phyloP scores from a whole-genome alignment of 2,113 vertebrate species.

The Hucho hucho region DNA sequence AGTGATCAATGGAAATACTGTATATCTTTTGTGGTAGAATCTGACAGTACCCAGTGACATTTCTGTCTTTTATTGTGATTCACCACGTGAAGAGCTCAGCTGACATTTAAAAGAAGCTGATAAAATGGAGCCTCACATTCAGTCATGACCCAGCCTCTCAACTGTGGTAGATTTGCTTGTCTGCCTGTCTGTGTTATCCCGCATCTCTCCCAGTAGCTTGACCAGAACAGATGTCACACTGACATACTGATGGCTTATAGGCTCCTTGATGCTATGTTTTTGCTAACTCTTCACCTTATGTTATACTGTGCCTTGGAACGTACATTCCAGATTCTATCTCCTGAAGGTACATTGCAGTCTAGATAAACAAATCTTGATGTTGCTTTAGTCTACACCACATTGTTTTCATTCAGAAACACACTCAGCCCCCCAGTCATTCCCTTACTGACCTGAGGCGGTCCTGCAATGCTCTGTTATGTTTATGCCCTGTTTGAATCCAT shows the following conservation, averaged over 20 bases:
- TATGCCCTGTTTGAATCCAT: conserved; percentile 21
- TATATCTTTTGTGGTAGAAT: not conserved
- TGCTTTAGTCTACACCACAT: conserved; percentile 37
- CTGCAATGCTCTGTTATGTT: conserved; percentile 21
- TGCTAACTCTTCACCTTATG: not conserved
- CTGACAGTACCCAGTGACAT: conserved; percentile 32
- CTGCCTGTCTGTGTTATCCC: not conserved
- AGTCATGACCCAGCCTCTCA: conserved; percentile 24
- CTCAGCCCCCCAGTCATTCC: not conserved
- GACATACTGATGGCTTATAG: conserved; percentile 7
- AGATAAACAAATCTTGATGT: not conserved
- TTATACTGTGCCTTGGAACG: not conserved
- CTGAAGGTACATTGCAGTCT: not conserved
- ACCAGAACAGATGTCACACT: conserved; percentile 32
- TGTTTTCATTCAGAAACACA: conserved; percentile 15
- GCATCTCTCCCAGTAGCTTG: conserved; percentile 1
- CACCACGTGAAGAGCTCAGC: conserved; percentile 9
- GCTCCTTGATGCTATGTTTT: not conserved
- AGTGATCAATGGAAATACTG: not conserved
- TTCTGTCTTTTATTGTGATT: conserved; percentile 28
- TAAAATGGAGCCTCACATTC: not conserved
- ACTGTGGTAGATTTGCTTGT: not conserved
- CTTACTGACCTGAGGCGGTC: not conserved
- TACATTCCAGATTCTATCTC: not conserved
- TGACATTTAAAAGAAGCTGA: conserved; percentile 40